Evolutionary conservation across 2,113 vertebrate species (phyloP), one percentile per base, ranked within the genome.

Genomic region (Cnemophilus loriae): DNA sequence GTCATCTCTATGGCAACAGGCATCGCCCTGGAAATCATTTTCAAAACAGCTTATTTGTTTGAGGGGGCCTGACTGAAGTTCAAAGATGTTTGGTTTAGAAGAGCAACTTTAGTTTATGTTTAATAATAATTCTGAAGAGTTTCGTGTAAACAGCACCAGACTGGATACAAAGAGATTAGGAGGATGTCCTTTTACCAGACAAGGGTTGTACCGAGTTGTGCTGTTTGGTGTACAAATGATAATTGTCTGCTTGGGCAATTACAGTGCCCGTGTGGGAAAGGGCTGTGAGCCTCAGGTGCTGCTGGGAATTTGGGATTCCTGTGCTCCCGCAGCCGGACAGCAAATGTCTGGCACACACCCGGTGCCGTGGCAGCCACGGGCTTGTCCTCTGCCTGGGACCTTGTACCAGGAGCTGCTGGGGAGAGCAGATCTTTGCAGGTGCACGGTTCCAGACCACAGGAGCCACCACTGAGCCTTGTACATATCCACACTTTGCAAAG

Each of bases 1-100:
- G 98, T 98, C 98, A 99, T 99, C 98, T 92, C 98, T 98, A 99
- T 98, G 98, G 98, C 97, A 98, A 99, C 98, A 98, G 98, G 97
- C 98, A 98, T 98, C 73, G 49, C 98, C 98, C 98, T 98, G 98
- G 98, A 98, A 98, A 98, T 98, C 96, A 98, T 98, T 98, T 98
- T 98, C 97, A 96, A 98, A 99, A 98, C 96, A 97, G 98, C 96
- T 98, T 98, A 98, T 99, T 98, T 98, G 97, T 98, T 98, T 97
- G 98, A 97, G 97, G 97, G 71, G 95, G 94, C 92, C 94, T 89
- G 97, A 94, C 90, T 97, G 94, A 97, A 97, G 96, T 98, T 98
- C 97, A 98, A 98, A 98, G 98, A 98, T 98, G 97, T 98, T 98
- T 98, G 97, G 95, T 97, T 98, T 98, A 89, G 95, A 97, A 94